phyloP scores from a whole-genome alignment of 1,140 invertebrate genomes.

The Leptoteleia sp. region DNA sequence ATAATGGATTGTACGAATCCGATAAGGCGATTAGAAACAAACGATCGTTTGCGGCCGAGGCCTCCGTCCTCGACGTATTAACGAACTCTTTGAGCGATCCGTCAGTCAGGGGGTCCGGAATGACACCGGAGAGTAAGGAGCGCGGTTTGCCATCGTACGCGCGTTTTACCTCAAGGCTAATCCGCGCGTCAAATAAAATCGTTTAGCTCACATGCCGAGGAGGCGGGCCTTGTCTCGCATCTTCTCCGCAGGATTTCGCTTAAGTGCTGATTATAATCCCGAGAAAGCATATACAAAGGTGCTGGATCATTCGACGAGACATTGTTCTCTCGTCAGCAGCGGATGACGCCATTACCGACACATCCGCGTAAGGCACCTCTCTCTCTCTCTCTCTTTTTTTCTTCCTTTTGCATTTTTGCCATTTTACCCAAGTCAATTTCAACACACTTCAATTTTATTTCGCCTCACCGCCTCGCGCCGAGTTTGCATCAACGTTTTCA shows the following conservation, averaged over 20 bases:
- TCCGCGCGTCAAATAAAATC: constrained; percentile 76
- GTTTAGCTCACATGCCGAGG: constrained; percentile 71
- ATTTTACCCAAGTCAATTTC: constrained; percentile 23
- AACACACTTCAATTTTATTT: constrained; percentile 9
- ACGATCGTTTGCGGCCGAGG: constrained; percentile 26
- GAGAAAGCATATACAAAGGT: constrained; percentile 65
- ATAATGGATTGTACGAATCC: constrained; percentile 33
- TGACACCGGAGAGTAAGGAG: constrained; percentile 54
- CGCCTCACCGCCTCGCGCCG: too few relatives aligned
- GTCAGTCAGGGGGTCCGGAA: constrained; percentile 32
- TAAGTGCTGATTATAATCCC: constrained; percentile 76
- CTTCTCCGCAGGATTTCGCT: constrained; percentile 66
- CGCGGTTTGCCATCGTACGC: constrained; percentile 62
- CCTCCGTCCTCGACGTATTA: constrained; percentile 40
- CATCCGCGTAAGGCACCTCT: constrained; percentile 35
- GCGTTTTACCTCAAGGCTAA: constrained; percentile 66
- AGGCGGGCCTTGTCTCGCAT: constrained; percentile 56
- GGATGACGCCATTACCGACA: constrained; percentile 51
- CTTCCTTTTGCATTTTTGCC: constrained; percentile 18
- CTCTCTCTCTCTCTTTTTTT: constrained; percentile 6
- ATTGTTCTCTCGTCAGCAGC: constrained; percentile 70
- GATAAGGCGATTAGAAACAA: constrained; percentile 54
- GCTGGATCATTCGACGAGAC: constrained; percentile 70
- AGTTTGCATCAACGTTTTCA: too few relatives aligned
- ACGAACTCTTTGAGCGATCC: constrained; percentile 56